Evolutionary conservation across 2,113 vertebrate genomes (phyloP), one percentile per base, ranked within the genome.

Genomic region (Pyxicephalus adspersus): DNA sequence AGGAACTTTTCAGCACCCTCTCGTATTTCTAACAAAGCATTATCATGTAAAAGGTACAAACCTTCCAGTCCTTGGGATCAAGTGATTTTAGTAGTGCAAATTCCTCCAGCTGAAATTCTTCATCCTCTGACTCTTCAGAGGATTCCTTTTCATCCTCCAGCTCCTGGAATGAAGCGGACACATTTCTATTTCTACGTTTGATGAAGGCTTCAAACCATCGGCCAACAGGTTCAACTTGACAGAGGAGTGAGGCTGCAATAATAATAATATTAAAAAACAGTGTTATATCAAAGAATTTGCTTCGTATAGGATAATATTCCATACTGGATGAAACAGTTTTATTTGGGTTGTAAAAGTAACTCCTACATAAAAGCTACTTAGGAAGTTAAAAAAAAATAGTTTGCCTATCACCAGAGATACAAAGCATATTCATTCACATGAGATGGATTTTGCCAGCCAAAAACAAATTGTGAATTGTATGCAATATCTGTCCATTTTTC

Each of bases 41-140:
- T 34, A 8, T 45, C 38, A 45, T 45, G 8, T 45, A 64, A 26
- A 66, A 0, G 19, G 64, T 76, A 57, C 91, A 22, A 55, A 98
- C 98, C 95, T 99, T 99, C 96, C 98, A 99, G 90, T 99, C 98
- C 90, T 99, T 99, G 77, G 98, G 98, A 84, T 99, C 98, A 61
- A 99, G 96, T 22, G 96, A 98, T 87, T 98, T 97, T 80, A 99
- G 91, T 93, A 98, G 92, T 17, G 95, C 89, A 87, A 95, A 97
- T 81, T 99, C 98, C 89, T 98, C 95, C 57, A 99, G 87, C 86
- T 96, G 95, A 25, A 98, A 85, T 85, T 98, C 97, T 84, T 99
- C 98, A 90, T 98, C 98, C 38, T 97, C 97, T 0, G 95, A 96
- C 83, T 98, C 98, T 85, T 98, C 97, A 2, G 95, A 96, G 61